Base-by-base conservation (phyloP, 2,113 vertebrate genomes). In the Hydrochoerus hydrochaeris region DNA sequence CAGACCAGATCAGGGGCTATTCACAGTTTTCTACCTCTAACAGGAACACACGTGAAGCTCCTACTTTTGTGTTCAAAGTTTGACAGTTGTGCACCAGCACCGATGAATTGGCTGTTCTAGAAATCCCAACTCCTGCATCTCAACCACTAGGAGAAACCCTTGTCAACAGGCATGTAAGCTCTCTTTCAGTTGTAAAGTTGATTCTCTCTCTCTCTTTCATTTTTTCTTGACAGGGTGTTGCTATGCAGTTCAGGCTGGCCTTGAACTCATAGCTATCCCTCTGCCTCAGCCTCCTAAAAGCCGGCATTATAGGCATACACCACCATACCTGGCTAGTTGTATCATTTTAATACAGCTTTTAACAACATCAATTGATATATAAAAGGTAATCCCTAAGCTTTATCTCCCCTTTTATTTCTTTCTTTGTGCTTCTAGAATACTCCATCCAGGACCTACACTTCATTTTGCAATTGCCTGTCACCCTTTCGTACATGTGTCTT, bases 341-440 rank as follows among this genome's bases (percentile, higher is more conserved):
- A 58, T 62, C n/a, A 11, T 75, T 71, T 60, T 35, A 35, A 63
- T 57, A 83, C 35, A 57, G 14, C 12, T 44, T 69, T 62, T 63
- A 38, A 62, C 32, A 81, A 75, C 82, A 75, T 26, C 82, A 60
- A 32, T 44, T 30, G 13, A 75, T 58, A 65, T 46, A 26, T 52
- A 85, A 67, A 7, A 86, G 22, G n/a, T 46, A 90, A 83, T 20
- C 49, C 35, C 7, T 90, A 60, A 7, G 7, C 0, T 24, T 13
- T 38, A 49, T 17, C 11, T 13, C 19, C 12, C 24, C 11, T 54
- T 69, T 60, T 44, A 10, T 93, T 60, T 82, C 81, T 54, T 57
- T 84, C 85, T 54, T 57, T 84, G 8, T 65, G 71, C 71, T 93
- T 90, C 22, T 88, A 88, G 67, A 91, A 57, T 85, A 78, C 20